Conservation (phyloP, 2,888 invertebrate species). For the Sepioteuthis lessoniana region DNA sequence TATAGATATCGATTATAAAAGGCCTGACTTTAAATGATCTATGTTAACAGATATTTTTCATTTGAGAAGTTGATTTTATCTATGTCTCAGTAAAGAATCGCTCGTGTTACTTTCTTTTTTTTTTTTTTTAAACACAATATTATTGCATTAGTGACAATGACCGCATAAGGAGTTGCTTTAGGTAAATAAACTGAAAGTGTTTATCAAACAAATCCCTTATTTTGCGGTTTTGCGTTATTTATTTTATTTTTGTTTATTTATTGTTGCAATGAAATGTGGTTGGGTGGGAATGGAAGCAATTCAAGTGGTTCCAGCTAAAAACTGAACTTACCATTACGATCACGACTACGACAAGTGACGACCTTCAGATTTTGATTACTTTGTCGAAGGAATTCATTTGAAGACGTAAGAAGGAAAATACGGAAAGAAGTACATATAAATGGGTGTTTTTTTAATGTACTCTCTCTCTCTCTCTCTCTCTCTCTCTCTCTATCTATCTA, state of each 20-base stretch:
- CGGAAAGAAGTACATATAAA: neutral
- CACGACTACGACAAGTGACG: neutral
- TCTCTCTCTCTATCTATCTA: neutral
- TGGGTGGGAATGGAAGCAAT: neutral
- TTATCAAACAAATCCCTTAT: neutral
- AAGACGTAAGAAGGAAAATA: neutral
- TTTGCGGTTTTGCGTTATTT: neutral
- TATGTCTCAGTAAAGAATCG: too few relatives aligned
- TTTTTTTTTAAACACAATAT: neutral
- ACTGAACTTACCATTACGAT: too few relatives aligned
- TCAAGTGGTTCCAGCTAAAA: too few relatives aligned
- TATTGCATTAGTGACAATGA: neutral
- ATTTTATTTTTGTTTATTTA: neutral
- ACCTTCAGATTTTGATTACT: neutral
- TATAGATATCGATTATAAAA: too few relatives aligned
- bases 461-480: neutral
- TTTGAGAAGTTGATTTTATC: too few relatives aligned
- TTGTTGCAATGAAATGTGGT: neutral
- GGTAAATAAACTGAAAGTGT: neutral
- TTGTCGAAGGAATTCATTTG: neutral
- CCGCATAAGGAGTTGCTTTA: neutral
- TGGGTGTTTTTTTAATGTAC: too few relatives aligned
- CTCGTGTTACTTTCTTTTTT: too few relatives aligned
- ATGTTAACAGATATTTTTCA: too few relatives aligned
- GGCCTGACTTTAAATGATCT: too few relatives aligned